Base-by-base conservation (phyloP, 2,888 invertebrate species). In the Criorhina ranunculi region DNA sequence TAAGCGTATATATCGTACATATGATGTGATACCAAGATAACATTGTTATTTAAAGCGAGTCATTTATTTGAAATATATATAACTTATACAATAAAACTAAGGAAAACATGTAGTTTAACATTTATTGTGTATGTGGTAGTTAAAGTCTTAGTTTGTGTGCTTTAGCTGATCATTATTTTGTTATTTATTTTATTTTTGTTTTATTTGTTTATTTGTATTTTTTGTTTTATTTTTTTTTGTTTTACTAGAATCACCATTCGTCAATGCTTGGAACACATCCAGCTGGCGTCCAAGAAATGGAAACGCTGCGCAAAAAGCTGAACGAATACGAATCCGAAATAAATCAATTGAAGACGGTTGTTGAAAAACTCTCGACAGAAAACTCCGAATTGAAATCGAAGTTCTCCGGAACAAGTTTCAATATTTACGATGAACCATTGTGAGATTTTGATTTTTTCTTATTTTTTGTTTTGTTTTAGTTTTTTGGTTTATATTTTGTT, bases 281-380 rank as follows among this genome's bases (percentile, higher is more conserved):
- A 57, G 62, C 35, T 29, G 67, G 60, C 29, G 33, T 59, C 35
- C 51, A 67, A 62, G 91, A 92, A 89, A 90, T 92, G 88, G 91
- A 91, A 86, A 89, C 89, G 24, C 86, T 92, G 79, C 91, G 91
- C 55, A 90, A 90, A 78, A 91, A 92, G 87, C 88, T 92, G 55
- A 90, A 88, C 87, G 89, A 91, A 72, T 92, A 92, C 79, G 89
- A 90, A 80, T 89, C 88, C 53, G 91, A 92, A 87, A 92, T 92
- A 59, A 89, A 89, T 88, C 91, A 92, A 87, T 87, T 92, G 55
- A 91, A 91, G 87, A 90, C 93, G 3, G 94, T 95, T 55, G 95
- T 98, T 17, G 95, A 96, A 89, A 95, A 94, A 87, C 91, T 98
- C 51, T 95, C 95, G 15, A 94, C 94, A 79, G 98, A 97, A 90